Evolutionary conservation across 1,140 invertebrate genomes (phyloP).

Genomic region (Caerostris extrusa): DNA sequence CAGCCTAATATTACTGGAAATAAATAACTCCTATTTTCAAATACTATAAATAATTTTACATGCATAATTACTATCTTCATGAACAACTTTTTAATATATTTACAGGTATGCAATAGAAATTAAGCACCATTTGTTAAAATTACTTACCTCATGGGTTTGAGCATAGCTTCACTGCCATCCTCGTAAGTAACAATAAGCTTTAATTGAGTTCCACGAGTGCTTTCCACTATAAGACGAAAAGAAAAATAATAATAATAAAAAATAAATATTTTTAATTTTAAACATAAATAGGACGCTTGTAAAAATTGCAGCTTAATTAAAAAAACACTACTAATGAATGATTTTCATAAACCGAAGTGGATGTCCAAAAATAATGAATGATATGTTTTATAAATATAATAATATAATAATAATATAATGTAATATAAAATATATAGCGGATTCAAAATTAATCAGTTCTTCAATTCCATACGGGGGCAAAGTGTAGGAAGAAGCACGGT

Average conservation of each 20-base stretch:
- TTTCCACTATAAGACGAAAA: background rate
- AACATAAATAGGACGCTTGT: background rate
- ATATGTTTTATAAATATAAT: too few species aligned
- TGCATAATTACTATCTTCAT: background rate
- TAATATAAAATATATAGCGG: background rate
- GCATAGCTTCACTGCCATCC: background rate
- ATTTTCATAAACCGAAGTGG: background rate
- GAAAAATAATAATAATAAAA: background rate
- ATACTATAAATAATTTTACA: background rate
- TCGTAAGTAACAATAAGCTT: background rate
- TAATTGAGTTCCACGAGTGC: background rate
- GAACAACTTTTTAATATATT: too few species aligned
- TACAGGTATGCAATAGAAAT: background rate
- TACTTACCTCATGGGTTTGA: slow-evolving; percentile 2
- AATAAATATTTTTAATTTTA: background rate
- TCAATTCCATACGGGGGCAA: too few species aligned
- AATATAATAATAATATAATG: too few species aligned
- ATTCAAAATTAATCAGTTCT: background rate
- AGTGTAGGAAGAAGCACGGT: too few species aligned
- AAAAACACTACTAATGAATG: background rate
- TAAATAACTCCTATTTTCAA: background rate
- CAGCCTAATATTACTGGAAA: background rate
- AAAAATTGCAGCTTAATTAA: background rate
- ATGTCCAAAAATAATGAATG: background rate
- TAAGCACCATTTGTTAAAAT: background rate